Evolutionary conservation across 2,888 invertebrate species (phyloP).

Genomic region (Aleiodes testaceus): DNA sequence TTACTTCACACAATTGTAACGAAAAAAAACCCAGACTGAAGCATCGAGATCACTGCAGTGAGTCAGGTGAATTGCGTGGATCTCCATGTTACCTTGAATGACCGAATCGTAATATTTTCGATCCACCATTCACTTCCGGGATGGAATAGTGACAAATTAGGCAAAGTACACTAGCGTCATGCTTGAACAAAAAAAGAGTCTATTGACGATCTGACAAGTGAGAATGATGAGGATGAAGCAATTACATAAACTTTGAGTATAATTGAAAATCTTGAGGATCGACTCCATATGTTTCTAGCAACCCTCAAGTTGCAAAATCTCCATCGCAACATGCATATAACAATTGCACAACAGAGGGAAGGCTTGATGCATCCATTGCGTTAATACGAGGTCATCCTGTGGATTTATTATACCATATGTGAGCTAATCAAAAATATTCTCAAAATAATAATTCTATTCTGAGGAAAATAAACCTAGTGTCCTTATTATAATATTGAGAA

Average conservation of each 20-base stretch:
- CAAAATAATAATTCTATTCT: background rate
- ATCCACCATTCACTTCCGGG: too few species aligned
- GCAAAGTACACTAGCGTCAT: too few species aligned
- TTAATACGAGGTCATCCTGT: constrained; percentile 3
- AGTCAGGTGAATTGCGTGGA: background rate
- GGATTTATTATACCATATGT: constrained; percentile 9
- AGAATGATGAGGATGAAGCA: too few species aligned
- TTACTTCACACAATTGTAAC: too few species aligned
- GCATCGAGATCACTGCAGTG: background rate
- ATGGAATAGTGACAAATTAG: too few species aligned
- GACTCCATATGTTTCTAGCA: background rate
- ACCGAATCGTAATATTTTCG: too few species aligned
- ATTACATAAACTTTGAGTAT: background rate
- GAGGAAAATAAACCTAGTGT: background rate
- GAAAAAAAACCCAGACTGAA: background rate
- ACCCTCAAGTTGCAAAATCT: constrained; percentile 1
- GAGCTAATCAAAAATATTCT: constrained; percentile 1
- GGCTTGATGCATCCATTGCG: background rate
- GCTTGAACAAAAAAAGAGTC: too few species aligned
- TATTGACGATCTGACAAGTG: too few species aligned
- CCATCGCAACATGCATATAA: background rate
- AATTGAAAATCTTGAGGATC: background rate
- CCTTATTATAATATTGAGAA: background rate
- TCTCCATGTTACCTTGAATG: too few species aligned
- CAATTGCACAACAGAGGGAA: background rate